Base-by-base conservation (phyloP, 64 coral and sea anemone genomes). In the Astreopora myriophthalma region DNA sequence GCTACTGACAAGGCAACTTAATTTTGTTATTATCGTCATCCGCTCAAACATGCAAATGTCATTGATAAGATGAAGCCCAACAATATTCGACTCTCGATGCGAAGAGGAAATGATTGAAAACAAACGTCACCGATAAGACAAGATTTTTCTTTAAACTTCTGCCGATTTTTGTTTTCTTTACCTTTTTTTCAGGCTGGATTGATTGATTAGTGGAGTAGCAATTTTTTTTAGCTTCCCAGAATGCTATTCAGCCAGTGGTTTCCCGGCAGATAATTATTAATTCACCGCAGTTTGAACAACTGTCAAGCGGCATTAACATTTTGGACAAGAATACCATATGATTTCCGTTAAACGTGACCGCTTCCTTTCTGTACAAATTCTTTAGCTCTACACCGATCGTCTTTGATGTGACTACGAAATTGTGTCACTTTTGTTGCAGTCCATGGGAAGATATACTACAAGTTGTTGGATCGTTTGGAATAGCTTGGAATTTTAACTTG, bases 331-430 rank as follows among this genome's bases (percentile, higher is more conserved):
- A 36, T 34, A 83, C 57, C 25, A 8, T 22, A 33, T 83, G 36
- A 83, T 80, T 64, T 83, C 52, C 33, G 38, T 83, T 58, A 24
- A 64, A 83, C 79, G 79, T 83, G 79, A 83, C 79, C 19, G 79
- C 19, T 83, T 58, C 58, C 20, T 36, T 83, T 34, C 11, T 5
- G 9, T 83, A 38, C 79, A 38, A 38, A 35, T 65, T 83, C 34
- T 6, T 37, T 37, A 34, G 32, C 35, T 26, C 20, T 4, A 24
- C 55, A 11, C 7, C 14, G 52, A 64, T 64, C 17, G n/a, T 13
- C 8, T n/a, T 33, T 37, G 19, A 10, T 64, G 22, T 25, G 10
- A 38, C 30, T 64, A 37, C 31, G 34, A 83, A 83, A 83, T 60
- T 19, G n/a, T 63, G 58, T 83, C 33, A 83, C 19, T 65, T 13